Evolutionary conservation across 2,888 invertebrate species (phyloP).

Genomic region (Sceliomorpha sp.): DNA sequence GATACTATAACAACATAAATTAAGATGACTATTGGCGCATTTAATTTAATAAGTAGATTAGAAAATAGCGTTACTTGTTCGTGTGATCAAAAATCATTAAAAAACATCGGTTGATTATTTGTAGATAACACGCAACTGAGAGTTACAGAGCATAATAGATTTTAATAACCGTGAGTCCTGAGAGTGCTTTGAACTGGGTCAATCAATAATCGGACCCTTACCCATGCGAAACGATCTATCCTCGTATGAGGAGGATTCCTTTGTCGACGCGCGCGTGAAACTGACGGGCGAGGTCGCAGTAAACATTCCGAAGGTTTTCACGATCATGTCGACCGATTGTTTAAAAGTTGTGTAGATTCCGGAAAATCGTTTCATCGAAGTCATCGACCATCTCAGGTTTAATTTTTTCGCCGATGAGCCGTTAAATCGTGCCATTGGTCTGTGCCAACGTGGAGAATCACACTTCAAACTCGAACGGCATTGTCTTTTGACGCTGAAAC

Average conservation of each 20-base stretch:
- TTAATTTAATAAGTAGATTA: no score
- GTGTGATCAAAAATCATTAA: background rate
- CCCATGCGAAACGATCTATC: constrained; percentile 59
- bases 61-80: no score
- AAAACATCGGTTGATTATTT: background rate
- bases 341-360: constrained; percentile 81
- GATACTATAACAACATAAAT: no score
- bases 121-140: background rate
- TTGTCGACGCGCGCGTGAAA: constrained; percentile 63
- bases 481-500: constrained; percentile 86
- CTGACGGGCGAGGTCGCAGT: constrained; percentile 37
- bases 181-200: constrained; percentile 74
- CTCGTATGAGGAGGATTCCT: constrained; percentile 58
- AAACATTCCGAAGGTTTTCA: constrained; percentile 34
- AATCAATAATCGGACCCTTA: constrained; percentile 76
- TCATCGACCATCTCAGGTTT: constrained; percentile 86
- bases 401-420: constrained; percentile 93
- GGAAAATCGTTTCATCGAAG: constrained; percentile 82
- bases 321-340: constrained; percentile 69
- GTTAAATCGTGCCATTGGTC: constrained; percentile 88
- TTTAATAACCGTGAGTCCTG: constrained; percentile 16
- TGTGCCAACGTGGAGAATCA: constrained; percentile 86
- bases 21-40: no score
- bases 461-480: constrained; percentile 88
- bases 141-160: constrained; percentile 4